Base-by-base conservation (phyloP, 1,140 invertebrate genomes). In the Colletes latitarsis region DNA sequence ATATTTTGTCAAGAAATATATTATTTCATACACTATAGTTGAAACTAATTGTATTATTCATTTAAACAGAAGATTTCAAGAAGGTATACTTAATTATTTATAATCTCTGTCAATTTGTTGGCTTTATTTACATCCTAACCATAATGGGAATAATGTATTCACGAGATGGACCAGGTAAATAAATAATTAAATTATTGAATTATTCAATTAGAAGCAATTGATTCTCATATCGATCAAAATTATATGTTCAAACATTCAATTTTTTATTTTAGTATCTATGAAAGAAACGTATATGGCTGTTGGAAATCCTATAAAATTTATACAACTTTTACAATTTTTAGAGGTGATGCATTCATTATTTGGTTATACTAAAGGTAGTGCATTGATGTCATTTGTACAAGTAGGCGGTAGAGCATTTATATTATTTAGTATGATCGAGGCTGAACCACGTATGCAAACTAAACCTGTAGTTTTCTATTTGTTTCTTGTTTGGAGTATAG, bases 261-360 rank as follows among this genome's bases (percentile, higher is more conserved):
- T 67, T 81, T 81, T 69, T 75, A 85, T 88, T 93, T 43, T 92
- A 94, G 96, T 95, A 63, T 97, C 96, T 9, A 96, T 98, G 82
- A 92, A 94, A 41, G 95, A 94, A 66, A 96, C 96, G 0, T 98
- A 97, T 88, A 95, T 95, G 73, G 93, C 95, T 72, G 96, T 98
- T 12, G 97, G 98, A 0, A 94, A 94, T 30, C 96, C 96, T 6
- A 94, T 99, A 89, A 97, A 97, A 91, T 96, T 98, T 86, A 94
- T 97, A 66, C 97, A 98, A 87, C 88, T 97, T 4, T 92, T 98
- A 84, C 97, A 98, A 91, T 96, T 97, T 86, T 88, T 99, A 78
- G 98, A 99, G 94, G 95, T 99, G 0, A 94, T 99, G 93, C 97
- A 99, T 94, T 96, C 98, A 5, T 82, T 98, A 6, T 96, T 98